phyloP scores from a whole-genome alignment of 2,797 vertebrate genomes.

The Carduelis carduelis region DNA sequence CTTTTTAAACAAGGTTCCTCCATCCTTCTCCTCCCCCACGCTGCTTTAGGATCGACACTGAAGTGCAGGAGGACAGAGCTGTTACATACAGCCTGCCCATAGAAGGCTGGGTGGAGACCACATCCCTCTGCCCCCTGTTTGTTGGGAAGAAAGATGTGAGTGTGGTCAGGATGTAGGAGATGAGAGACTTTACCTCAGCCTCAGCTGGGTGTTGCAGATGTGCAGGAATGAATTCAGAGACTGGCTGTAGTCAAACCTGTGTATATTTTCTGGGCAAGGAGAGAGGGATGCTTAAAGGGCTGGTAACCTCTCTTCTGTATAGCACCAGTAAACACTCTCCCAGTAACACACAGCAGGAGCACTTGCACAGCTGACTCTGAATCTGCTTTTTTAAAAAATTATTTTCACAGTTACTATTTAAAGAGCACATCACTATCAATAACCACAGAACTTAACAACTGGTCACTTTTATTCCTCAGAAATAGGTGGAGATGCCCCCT shows the following conservation, averaged over 20 bases:
- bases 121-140: not conserved
- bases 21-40: slow-evolving; percentile 2
- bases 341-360: not conserved
- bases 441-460: not conserved
- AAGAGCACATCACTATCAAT: not conserved
- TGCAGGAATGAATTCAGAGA: not conserved
- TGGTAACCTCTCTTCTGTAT: not conserved
- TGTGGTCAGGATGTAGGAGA: not conserved
- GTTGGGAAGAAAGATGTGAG: not conserved
- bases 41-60: not conserved
- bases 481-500: not conserved
- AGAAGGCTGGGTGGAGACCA: not conserved
- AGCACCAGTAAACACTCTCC: rapidly evolving
- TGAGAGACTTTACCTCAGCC: not conserved
- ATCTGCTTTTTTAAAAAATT: not conserved
- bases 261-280: not conserved
- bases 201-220: not conserved
- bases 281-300: not conserved
- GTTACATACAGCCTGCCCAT: not conserved
- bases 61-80: not conserved
- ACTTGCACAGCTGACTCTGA: not conserved
- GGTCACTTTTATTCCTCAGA: not conserved
- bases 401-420: not conserved
- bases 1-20: slow-evolving; percentile 43
- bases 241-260: not conserved